Evolutionary conservation across 2,888 invertebrate genomes (phyloP).

Genomic region (Athetis lepigone): DNA sequence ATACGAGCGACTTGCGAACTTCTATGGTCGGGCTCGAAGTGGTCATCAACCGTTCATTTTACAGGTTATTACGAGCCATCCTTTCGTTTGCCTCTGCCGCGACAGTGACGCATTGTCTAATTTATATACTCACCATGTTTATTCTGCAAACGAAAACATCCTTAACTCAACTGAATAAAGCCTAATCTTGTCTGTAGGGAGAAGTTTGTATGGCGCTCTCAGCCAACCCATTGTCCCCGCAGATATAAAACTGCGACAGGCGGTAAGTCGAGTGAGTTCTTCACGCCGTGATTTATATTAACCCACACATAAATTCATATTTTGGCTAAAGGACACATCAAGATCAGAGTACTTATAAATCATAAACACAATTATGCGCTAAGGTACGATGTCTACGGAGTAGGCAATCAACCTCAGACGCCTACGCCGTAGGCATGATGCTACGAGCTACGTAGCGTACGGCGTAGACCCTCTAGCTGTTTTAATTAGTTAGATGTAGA

Average conservation of each 20-base stretch:
- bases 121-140: constrained; percentile 78
- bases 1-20: constrained; percentile 63
- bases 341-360: no score
- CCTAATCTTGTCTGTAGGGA: constrained; percentile 61
- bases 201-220: constrained; percentile 71
- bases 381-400: constrained; percentile 33
- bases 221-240: constrained; percentile 80
- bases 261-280: constrained; percentile 74
- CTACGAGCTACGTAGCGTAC: constrained; percentile 29
- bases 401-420: constrained; percentile 9
- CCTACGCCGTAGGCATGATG: constrained; percentile 55
- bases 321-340: constrained; percentile 39
- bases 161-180: constrained; percentile 68
- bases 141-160: constrained; percentile 60
- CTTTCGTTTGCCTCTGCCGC: constrained; percentile 73
- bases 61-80: constrained; percentile 83
- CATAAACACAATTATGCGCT: neutral
- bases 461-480: neutral
- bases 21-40: constrained; percentile 71
- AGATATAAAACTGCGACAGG: constrained; percentile 81
- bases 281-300: constrained; percentile 76
- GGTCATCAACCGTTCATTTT: constrained; percentile 85
- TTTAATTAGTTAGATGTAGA: neutral
- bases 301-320: constrained; percentile 60
- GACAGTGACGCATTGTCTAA: constrained; percentile 88